These are phyloP conservation scores for Heliothis virescens DNA, from an alignment of 1,140 invertebrate species.

Conservation along the genomic window DNA sequence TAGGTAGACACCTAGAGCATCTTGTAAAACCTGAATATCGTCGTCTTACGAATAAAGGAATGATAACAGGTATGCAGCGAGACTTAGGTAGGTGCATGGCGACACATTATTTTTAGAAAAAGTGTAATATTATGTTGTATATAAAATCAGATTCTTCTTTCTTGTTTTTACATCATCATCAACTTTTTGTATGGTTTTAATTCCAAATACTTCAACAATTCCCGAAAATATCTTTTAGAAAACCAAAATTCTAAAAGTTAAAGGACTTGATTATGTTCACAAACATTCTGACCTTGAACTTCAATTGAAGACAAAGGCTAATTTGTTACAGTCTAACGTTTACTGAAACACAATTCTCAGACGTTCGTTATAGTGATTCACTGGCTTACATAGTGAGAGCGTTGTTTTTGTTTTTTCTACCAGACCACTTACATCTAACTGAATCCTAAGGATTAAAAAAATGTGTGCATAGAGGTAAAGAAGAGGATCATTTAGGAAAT, in stretches of 20 bases:
- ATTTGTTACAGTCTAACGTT: constrained; percentile 8
- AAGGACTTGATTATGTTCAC: neutral
- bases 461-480: neutral
- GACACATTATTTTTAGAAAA: neutral
- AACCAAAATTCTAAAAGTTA: neutral
- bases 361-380: constrained; percentile 8
- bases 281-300: constrained; percentile 16
- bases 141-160: neutral
- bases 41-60: constrained; percentile 27
- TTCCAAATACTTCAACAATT: neutral
- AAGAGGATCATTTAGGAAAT: too few species aligned
- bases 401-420: neutral
- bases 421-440: neutral
- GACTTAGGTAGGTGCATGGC: neutral
- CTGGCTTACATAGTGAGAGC: constrained; percentile 1
- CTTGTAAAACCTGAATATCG: constrained; percentile 21
- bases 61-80: neutral
- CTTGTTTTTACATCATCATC: too few species aligned
- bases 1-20: constrained; percentile 1
- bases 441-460: neutral
- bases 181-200: too few species aligned
- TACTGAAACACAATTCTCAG: constrained; percentile 8
- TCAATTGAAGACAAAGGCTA: neutral
- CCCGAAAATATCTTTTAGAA: neutral
- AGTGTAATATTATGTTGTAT: neutral